Base-by-base conservation (phyloP, 1,140 invertebrate species). In the Scaptomyza pallida region DNA sequence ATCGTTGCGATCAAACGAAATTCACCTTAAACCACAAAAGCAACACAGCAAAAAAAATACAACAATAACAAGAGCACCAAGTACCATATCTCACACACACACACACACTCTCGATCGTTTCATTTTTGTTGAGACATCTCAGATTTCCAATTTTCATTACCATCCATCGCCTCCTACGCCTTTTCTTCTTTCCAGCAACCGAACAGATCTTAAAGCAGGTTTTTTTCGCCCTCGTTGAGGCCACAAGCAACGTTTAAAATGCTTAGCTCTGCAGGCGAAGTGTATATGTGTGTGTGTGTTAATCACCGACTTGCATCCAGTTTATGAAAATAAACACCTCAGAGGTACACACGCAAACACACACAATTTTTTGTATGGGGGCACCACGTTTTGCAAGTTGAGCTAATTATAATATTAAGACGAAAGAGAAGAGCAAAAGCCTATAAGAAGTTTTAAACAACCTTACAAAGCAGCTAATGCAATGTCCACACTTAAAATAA, bases 241-340 rank as follows among this genome's bases (percentile, higher is more conserved):
- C 40, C 55, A 52, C 59, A 63, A 48, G 59, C 65, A 12, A 23
- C 17, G 63, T 30, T n/a, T 8, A 2, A n/a, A 35, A 12, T 35
- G 33, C 33, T 35, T 23, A n/a, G 23, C 26, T 10, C 19, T 62
- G 44, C 47, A 59, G 69, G 60, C 55, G 45, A 8, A n/a, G n/a
- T n/a, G n/a, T n/a, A n/a, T n/a, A n/a, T n/a, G n/a, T n/a, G 6
- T n/a, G 33, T 37, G 60, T 26, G 52, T 47, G n/a, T 74, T 65
- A 70, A 77, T 74, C 59, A 70, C 71, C 74, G 61, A 65, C 64
- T 52, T 52, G 50, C 59, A 51, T 41, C 52, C 52, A 45, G 52
- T 50, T 51, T 71, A n/a, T 67, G 71, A 70, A 77, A 77, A 64
- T 77, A 74, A 74, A 77, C 74, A 71, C 74, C 74, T 74, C 15